phyloP scores from a whole-genome alignment of 92 coral and sea anemone species.

The Meandrina meandrites region DNA sequence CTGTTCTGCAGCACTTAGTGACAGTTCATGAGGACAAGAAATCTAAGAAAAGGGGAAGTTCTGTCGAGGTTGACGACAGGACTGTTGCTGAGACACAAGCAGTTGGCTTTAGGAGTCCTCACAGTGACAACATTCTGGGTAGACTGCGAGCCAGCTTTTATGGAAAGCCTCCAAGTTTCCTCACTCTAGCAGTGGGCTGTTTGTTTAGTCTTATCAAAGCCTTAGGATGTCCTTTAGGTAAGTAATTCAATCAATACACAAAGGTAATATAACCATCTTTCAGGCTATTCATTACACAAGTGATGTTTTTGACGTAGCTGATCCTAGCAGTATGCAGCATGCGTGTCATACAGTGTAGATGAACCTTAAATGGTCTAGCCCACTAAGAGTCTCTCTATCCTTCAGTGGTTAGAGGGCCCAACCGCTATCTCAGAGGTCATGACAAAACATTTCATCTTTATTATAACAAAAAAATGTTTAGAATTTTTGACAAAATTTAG shows the following conservation, averaged over 20 bases:
- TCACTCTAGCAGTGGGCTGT: conserved; percentile 74
- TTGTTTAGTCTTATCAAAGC: conserved; percentile 75
- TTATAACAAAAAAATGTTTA: no score
- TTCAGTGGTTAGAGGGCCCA: no score
- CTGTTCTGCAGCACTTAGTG: conserved; percentile 67
- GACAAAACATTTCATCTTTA: no score
- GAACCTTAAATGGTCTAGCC: no score
- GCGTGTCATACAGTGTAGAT: no score
- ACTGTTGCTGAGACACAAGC: conserved; percentile 82
- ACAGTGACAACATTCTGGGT: conserved; percentile 76
- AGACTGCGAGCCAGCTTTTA: conserved; percentile 83
- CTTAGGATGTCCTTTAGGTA: conserved; percentile 92
- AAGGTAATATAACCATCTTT: no score
- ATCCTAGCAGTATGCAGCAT: no score
- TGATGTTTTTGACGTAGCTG: no score
- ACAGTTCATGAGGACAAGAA: conserved; percentile 68
- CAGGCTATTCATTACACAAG: no score
- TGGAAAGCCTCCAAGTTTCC: conserved; percentile 84
- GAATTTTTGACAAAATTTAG: no score
- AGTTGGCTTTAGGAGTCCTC: conserved; percentile 76
- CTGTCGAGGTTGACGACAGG: conserved; percentile 75
- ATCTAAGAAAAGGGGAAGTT: conserved; percentile 62
- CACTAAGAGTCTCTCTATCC: no score
- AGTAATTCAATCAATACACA: neutral
- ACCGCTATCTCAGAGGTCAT: no score